Base-by-base conservation (phyloP, 2,797 vertebrate species). In the Chelonia mydas region DNA sequence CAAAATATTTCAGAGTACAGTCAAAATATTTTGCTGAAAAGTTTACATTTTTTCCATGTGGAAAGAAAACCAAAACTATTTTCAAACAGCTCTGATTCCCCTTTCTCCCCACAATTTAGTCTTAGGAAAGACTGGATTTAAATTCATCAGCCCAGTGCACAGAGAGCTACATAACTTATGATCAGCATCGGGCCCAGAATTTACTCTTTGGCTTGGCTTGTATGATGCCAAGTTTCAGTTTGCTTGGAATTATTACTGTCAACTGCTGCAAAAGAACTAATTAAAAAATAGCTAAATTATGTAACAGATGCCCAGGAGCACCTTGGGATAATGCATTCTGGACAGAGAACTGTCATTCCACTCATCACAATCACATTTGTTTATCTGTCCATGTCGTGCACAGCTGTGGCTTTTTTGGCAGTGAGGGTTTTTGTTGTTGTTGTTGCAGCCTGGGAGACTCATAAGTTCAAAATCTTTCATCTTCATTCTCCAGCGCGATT, bases 261-360 rank as follows among this genome's bases (percentile, higher is more conserved):
- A 81, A 25, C 5, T 17, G 50, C 47, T 59, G 23, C 47, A 61
- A 37, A 54, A 78, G 45, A 76, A 57, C 51, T 54, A 49, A 37
- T 50, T 74, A 68, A 55, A 27, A n/a, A 23, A 50, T 80, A 83
- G 82, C 80, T 97, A 96, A 72, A 97, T 97, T 95, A 96, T 6
- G 21, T 87, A 97, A 83, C 97, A 97, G 97, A 96, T 96, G 96
- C 92, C 95, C 81, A n/a, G 77, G 81, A 95, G 91, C 89, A 92
- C 93, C 93, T 96, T 94, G 93, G 94, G 94, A 93, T 96, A 96
- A 95, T 96, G 87, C 84, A 91, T 89, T 95, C 95, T 47, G 91
- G 82, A 78, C 27, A 15, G 68, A 77, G 61, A 95, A 45, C 95
- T 97, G 93, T 95, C 95, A 94, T 90, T 84, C 81, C 61, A 9